Evolutionary conservation across 2,113 vertebrate genomes (phyloP), one percentile per base, ranked within the genome.

Genomic region (Onychorhynchus coronatus): DNA sequence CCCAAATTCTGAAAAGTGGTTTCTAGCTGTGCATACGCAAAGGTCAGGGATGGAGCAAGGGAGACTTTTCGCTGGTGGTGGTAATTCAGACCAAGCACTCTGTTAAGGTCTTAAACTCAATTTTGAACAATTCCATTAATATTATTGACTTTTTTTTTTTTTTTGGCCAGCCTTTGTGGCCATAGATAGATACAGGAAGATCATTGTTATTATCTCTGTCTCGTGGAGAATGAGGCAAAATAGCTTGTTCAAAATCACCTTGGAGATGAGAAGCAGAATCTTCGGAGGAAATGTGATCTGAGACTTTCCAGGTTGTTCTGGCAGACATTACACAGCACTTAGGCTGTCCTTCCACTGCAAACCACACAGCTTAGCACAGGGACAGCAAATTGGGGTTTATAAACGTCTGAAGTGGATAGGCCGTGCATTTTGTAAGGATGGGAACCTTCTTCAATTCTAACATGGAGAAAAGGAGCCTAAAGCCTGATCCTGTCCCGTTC

Each of bases 1-100:
- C 4, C 8, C 49, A 82, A 1, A 55, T 4, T 72, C 4, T 39
- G 31, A 55, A 18, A 13, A 8, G 6, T 67, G 47, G 2, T 73
- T 88, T 31, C 49, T 5, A 47, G 0, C 12, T 46, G 17, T 42
- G 28, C 55, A 14, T 0, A 0, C 21, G 24, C 18, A 16, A 80
- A 66, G 11, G 7, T 35, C 14, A 22, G 35, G 33, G 37, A 20
- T 39, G 47, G n/a, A 47, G 24, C 16, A 44, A 9, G 5, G 14
- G 28, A 66, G 11, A 58, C 3, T 58, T 71, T 78, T 23, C 42
- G 5, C 15, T 42, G 27, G 6, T 30, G 9, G 3, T 41, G 20
- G 18, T 31, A 55, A 56, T 62, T 81, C 65, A 71, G 42, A 58
- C 7, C 28, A 78, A 85, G 17, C 28, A 37, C 19, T 44, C 41